A percentile compares a stretch with the other conserved stretches of the same genome.
Evolutionary conservation across 2,113 vertebrate species (phyloP).

Genomic region (Hydropotes inermis): DNA sequence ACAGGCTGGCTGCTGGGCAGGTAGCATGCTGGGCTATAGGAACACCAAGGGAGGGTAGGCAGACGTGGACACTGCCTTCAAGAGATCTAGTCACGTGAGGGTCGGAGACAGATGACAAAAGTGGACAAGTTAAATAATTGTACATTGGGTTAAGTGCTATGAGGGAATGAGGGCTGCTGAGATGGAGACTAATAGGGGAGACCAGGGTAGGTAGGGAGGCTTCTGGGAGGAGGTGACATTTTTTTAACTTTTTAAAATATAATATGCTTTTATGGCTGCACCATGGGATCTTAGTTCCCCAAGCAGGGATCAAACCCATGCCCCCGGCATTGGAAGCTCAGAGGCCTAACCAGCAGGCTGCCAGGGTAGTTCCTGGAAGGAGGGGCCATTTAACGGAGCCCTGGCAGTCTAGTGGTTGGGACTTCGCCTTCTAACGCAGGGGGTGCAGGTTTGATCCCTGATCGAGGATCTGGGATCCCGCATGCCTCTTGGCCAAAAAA

Average conservation of each 20-base stretch:
- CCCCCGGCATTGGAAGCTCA: neutral
- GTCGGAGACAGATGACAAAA: neutral
- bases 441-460: neutral
- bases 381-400: neutral
- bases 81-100: neutral
- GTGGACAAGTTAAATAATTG: neutral
- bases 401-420: neutral
- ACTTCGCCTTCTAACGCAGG: neutral
- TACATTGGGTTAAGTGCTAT: neutral
- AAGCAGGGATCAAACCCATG: neutral
- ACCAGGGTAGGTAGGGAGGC: neutral
- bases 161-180: neutral
- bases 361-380: neutral
- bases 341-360: neutral
- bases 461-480: neutral
- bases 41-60: neutral
- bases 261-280: neutral
- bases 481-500: neutral
- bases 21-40: fast-evolving
- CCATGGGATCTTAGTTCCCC: neutral
- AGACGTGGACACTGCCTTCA: neutral
- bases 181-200: neutral
- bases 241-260: neutral
- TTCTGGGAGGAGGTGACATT: neutral
- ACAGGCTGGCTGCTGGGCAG: neutral